Percentiles rank a stretch among this genome's conserved stretches.
Evolutionary conservation across 2,888 invertebrate species (phyloP).

Genomic region (Caenorhabditis afra): DNA sequence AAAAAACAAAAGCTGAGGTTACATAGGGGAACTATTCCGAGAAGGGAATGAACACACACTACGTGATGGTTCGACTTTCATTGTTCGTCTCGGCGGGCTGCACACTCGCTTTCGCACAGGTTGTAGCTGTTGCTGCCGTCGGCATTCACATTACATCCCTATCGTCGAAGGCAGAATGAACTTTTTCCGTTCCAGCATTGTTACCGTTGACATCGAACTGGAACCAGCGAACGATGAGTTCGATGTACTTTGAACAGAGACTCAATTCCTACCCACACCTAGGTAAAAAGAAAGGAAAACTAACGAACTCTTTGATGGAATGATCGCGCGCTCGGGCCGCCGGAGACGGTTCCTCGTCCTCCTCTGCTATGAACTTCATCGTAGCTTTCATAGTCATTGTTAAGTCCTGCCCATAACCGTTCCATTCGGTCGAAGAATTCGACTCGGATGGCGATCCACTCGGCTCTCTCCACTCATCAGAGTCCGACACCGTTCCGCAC

Average conservation of each 20-base stretch:
- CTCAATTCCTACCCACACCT: not conserved
- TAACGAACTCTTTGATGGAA: slow-evolving; percentile 70
- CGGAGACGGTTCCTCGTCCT: slow-evolving; percentile 36
- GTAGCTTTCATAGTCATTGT: slow-evolving; percentile 30
- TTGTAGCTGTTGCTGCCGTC: not conserved
- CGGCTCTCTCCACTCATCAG: slow-evolving; percentile 67
- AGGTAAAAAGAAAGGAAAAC: slow-evolving; percentile 32
- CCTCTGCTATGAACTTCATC: slow-evolving; percentile 40
- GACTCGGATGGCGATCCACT: slow-evolving; percentile 70
- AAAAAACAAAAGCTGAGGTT: not conserved
- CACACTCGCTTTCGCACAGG: slow-evolving; percentile 7
- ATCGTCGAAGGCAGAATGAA: slow-evolving; percentile 55
- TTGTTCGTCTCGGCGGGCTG: slow-evolving; percentile 4
- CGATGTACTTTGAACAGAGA: slow-evolving; percentile 20
- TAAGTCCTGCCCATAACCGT: slow-evolving; percentile 23
- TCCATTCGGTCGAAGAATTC: slow-evolving; percentile 71
- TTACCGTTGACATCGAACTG: slow-evolving; percentile 62
- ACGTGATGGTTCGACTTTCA: not conserved
- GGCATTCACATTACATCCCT: slow-evolving; percentile 37
- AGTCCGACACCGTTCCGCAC: slow-evolving; percentile 65
- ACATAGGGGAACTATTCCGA: not conserved
- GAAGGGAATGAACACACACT: slow-evolving; percentile 7
- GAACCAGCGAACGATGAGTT: slow-evolving; percentile 17
- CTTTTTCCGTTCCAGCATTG: slow-evolving; percentile 57
- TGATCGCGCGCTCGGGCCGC: slow-evolving; percentile 31